Evolutionary conservation across 2,113 vertebrate species (phyloP).

Genomic region (Lichenostomus cassidix): DNA sequence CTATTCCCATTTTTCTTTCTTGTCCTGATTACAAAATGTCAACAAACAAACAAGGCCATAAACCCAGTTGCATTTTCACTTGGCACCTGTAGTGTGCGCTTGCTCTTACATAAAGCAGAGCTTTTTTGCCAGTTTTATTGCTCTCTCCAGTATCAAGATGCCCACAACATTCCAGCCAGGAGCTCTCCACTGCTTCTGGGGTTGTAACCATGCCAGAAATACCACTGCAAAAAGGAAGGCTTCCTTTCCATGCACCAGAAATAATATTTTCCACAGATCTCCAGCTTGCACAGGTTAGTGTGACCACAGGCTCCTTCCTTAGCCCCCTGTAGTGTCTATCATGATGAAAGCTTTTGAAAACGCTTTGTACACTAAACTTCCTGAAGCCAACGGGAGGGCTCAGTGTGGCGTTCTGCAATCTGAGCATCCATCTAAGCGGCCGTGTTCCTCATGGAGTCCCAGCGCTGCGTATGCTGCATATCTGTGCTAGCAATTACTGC

Average conservation of each 20-base stretch:
- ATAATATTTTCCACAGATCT: constrained; percentile 44
- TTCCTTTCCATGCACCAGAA: constrained; percentile 8
- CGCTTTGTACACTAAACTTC: not conserved
- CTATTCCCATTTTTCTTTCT: constrained; percentile 16
- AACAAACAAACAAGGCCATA: constrained; percentile 61
- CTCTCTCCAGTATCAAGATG: constrained; percentile 10
- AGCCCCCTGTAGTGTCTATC: constrained; percentile 16
- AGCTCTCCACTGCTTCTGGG: constrained; percentile 12
- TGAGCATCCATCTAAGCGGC: constrained; percentile 42
- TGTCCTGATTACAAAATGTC: constrained; percentile 26
- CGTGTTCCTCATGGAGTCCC: not conserved
- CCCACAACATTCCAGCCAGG: constrained; percentile 23
- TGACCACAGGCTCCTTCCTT: constrained; percentile 55
- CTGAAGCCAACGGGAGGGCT: constrained; percentile 18
- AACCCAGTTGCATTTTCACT: constrained; percentile 24
- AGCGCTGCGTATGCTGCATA: not conserved
- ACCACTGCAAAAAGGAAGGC: not conserved
- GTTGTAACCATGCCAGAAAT: constrained; percentile 44
- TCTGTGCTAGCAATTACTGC: constrained; percentile 34
- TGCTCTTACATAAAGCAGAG: constrained; percentile 46
- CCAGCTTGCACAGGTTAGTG: constrained; percentile 48
- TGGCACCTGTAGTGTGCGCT: constrained; percentile 30
- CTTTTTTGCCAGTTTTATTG: constrained; percentile 32
- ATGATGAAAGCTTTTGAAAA: constrained; percentile 38
- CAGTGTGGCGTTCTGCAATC: constrained; percentile 49